Base-by-base conservation (phyloP, 2,888 invertebrate genomes). In the Lypha dubia region DNA sequence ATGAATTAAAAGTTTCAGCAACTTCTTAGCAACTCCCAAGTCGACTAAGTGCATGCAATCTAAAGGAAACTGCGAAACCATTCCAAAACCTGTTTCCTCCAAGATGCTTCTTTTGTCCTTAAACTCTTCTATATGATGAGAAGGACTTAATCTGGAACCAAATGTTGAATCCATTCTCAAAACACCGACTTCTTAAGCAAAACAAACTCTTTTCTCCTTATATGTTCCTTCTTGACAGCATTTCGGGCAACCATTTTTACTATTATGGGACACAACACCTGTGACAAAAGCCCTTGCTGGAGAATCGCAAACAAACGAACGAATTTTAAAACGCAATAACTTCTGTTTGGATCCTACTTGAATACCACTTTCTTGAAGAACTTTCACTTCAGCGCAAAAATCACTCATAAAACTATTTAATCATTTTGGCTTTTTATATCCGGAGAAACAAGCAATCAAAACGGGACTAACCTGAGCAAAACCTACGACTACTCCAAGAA, bases 1-100 rank as follows among this genome's bases (percentile, higher is more conserved):
- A n/a, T 35, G 35, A 35, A 35, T 35, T 35, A 35, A 35, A 35
- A 35, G 35, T 9, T 9, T 35, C 35, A 35, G 8, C 56, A 70
- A 77, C 63, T 71, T 83, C 71, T 77, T 71, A 44, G 44, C 35
- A 24, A 83, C 63, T 63, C 82, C 83, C n/a, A 77, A 60, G 46
- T 83, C 83, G 32, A 73, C 24, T 44, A 41, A 41, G 15, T 62
- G 62, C 76, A 28, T 24, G 24, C 15, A 24, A 44, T 63, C 62
- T 63, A 63, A 83, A 51, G 35, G 73, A 49, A 79, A 79, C 44
- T 83, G 74, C n/a, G 73, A 74, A 62, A 75, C 79, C 75, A 84
- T 84, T 76, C 38, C 38, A 63, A 81, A 81, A 56, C 51, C 38
- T 76, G 58, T 15, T 53, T 41, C 17, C 20, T 75, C 75, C 73